Base-by-base conservation (phyloP, 2,888 invertebrate genomes). In the Pammene fasciana region DNA sequence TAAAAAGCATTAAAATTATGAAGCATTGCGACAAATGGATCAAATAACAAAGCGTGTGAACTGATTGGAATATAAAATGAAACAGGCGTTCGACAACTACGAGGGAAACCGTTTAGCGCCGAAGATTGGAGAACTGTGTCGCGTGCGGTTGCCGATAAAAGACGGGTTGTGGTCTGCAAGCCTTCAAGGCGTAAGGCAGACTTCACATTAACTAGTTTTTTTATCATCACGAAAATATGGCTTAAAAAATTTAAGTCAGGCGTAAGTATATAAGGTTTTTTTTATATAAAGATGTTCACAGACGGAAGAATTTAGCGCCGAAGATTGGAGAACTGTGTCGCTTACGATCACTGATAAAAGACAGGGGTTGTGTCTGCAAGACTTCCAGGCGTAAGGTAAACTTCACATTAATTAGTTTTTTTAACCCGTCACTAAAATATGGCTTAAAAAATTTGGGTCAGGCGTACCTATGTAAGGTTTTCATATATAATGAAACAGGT, bases 81-180 rank as follows among this genome's bases (percentile, higher is more conserved):
- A 43, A 57, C 38, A 38, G 48, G 14, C 48, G 7, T 62, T 52
- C 9, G 26, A 46, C 48, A 46, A 48, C 36, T 16, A 59, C 66
- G 41, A 43, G 50, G 34, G 48, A 66, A 66, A 59, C 9, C 16
- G 50, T 52, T 66, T 52, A 67, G 52, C 18, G 45, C 7, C 50
- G 52, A 54, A 18, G 56, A 67, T 60, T 67, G 60, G 52, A 54
- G 45, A 67, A 60, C 26, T 62, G 62, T 62, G 62, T 62, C 45
- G 43, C 13, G 48, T 7, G 59, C 11, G 52, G 41, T 34, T 36
- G 9, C 10, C 43, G 13, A 43, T 50, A 59, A 59, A 34, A 59
- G 66, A 50, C 41, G 57, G 36, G 36, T 45, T 65, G 66, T 16
- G 52, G 67, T 67, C 10, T 36, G 36, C n/a, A 34, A 34, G 41